Base-by-base conservation (phyloP, 1,140 invertebrate species). In the Macrotrachela quadricornifera region DNA sequence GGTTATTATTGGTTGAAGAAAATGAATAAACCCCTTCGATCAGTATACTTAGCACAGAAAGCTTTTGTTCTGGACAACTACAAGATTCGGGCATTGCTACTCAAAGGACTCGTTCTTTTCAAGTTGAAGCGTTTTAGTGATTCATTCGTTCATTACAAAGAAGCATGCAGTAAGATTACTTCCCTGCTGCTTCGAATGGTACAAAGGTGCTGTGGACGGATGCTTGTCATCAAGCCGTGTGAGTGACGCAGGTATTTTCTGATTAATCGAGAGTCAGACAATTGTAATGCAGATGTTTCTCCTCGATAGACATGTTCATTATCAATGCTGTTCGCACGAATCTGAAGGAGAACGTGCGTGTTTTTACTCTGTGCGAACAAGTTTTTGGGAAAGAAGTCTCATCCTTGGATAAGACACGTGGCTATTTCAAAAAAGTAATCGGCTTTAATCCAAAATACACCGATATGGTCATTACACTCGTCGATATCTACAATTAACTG, bases 81-180 rank as follows among this genome's bases (percentile, higher is more conserved):
- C 6, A 59, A 73, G 61, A 70, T 80, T 15, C 80, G 83, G 62
- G 79, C 79, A 0, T 66, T 79, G 10, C 69, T 83, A 41, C 61
- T 82, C 9, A 77, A 80, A 54, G 81, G 79, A 1, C 74, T 74
- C 59, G 75, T 80, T 43, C 67, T 83, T 1, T 66, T 79, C 30
- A 77, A 81, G 56, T 66, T 81, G 46, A 81, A 80, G 62, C 80
- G 80, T 57, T 76, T 74, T 58, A 73, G 76, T 50, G 80, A 82
- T 57, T 79, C 81, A 10, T 70, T 78, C 1, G 67, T 73, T 42
- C 77, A 80, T 62, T 82, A 80, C 64, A 71, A 78, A 58, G 79
- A 83, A 65, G 81, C 79, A n/a, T n/a, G n/a, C n/a, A 0, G 72
- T 80, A 57, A 75, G 78, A 59, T 65, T 74, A 38, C 71, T 72